A percentile compares a stretch with the other conserved stretches of the same genome.
phyloP scores from a whole-genome alignment of 92 coral and sea anemone species.

The Palythoa caribaeorum region DNA sequence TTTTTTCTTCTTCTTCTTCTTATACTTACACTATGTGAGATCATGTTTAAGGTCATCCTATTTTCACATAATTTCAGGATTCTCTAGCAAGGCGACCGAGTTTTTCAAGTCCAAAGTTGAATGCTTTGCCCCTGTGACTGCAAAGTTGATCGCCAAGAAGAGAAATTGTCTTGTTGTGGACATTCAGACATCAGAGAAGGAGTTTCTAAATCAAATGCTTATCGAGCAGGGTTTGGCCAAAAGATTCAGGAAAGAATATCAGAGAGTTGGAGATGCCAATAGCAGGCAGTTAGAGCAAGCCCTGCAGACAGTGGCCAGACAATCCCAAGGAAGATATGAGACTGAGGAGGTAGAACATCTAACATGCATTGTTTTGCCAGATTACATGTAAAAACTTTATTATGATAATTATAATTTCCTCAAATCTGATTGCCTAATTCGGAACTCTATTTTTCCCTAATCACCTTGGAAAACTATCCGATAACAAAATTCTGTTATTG shows the following conservation, averaged over 20 bases:
- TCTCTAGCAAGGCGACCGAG: conserved; percentile 33
- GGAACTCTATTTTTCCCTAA: too few species aligned
- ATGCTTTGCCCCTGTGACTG: conserved; percentile 25
- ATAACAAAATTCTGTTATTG: too few species aligned
- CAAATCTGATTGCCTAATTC: too few species aligned
- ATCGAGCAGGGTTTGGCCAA: conserved; percentile 24
- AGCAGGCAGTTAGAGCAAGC: background rate
- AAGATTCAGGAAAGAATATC: conserved; percentile 35
- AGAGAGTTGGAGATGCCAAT: background rate
- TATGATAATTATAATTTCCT: too few species aligned
- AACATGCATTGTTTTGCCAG: background rate
- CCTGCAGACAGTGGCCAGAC: background rate
- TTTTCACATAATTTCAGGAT: background rate
- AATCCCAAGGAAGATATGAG: background rate
- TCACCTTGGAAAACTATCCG: too few species aligned
- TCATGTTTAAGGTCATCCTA: background rate
- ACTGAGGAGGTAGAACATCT: background rate
- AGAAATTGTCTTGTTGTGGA: conserved; percentile 51
- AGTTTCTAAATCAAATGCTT: conserved; percentile 40
- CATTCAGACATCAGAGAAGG: conserved; percentile 14
- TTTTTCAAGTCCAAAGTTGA: conserved; percentile 61
- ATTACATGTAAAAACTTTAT: too few species aligned
- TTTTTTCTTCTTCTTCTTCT: background rate
- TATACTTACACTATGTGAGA: background rate
- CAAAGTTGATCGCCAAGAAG: conserved; percentile 18